A percentile compares a stretch with the other conserved stretches of the same genome.
Conservation (phyloP, 2,113 vertebrate species). For the Lathamus discolor region DNA sequence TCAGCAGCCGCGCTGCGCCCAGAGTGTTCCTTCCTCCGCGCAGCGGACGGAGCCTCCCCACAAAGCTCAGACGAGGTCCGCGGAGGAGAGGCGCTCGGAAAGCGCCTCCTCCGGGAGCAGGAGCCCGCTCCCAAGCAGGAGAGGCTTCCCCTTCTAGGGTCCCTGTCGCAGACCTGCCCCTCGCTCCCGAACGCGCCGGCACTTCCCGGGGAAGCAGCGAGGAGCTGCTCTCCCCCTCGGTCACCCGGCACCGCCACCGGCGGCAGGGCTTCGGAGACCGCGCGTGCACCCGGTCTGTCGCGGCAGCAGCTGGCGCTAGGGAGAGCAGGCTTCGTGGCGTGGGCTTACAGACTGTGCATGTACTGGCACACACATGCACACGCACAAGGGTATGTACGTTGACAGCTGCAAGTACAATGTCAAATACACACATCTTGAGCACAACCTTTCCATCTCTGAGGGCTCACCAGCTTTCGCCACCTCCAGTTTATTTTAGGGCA, state of each 20-base stretch:
- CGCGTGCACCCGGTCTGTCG: not conserved
- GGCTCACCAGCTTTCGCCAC: not conserved
- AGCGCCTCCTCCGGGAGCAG: too few species aligned
- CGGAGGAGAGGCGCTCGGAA: fast-evolving
- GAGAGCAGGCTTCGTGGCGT: not conserved
- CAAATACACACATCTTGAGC: fast-evolving
- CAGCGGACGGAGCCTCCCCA: not conserved
- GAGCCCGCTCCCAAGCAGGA: fast-evolving
- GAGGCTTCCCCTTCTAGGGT: not conserved
- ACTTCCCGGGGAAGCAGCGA: not conserved
- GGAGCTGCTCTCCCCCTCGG: fast-evolving
- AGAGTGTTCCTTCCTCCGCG: fast-evolving
- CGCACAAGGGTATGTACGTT: fast-evolving
- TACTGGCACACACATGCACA: fast-evolving
- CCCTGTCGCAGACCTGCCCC: not conserved
- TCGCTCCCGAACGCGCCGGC: not conserved
- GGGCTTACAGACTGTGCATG: fast-evolving
- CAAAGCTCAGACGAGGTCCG: not conserved
- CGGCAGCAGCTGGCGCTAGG: not conserved
- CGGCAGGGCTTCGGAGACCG: fast-evolving
- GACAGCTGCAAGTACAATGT: fast-evolving
- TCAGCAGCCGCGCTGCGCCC: fast-evolving
- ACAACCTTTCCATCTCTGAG: fast-evolving
- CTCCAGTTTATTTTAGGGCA: not conserved
- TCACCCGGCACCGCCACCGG: too few species aligned